Conservation (phyloP, 2,797 vertebrate genomes). For the Potorous gilbertii region DNA sequence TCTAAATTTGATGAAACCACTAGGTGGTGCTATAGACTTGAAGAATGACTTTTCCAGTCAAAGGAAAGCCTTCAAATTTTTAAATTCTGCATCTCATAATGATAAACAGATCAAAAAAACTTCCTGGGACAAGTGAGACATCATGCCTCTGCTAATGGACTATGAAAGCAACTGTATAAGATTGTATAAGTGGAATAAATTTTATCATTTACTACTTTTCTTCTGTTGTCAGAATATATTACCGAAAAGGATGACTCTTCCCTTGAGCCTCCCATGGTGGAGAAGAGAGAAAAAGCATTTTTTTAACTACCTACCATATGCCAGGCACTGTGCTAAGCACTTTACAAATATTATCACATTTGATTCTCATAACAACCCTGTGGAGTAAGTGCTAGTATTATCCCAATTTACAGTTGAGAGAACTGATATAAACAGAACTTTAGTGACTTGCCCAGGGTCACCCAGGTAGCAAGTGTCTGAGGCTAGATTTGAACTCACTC, state of each 20-base stretch:
- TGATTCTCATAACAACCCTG: neutral
- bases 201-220: conserved; percentile 39
- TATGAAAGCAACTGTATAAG: conserved; percentile 32
- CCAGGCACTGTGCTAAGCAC: neutral
- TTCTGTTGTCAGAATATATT: neutral
- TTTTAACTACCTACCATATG: neutral
- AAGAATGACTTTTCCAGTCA: neutral
- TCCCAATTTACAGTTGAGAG: neutral
- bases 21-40: conserved; percentile 71
- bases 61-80: conserved; percentile 20
- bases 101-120: conserved; percentile 22
- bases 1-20: conserved; percentile 40
- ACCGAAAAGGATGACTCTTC: neutral
- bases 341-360: neutral
- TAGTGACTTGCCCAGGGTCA: neutral
- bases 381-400: neutral
- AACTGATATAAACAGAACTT: neutral
- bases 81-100: conserved; percentile 27
- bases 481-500: neutral
- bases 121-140: neutral
- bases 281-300: conserved; percentile 34
- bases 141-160: neutral
- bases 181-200: conserved; percentile 15
- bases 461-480: neutral
- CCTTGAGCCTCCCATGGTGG: neutral